Base-by-base conservation (phyloP, 2,888 invertebrate species). In the Idaea dimidiata region DNA sequence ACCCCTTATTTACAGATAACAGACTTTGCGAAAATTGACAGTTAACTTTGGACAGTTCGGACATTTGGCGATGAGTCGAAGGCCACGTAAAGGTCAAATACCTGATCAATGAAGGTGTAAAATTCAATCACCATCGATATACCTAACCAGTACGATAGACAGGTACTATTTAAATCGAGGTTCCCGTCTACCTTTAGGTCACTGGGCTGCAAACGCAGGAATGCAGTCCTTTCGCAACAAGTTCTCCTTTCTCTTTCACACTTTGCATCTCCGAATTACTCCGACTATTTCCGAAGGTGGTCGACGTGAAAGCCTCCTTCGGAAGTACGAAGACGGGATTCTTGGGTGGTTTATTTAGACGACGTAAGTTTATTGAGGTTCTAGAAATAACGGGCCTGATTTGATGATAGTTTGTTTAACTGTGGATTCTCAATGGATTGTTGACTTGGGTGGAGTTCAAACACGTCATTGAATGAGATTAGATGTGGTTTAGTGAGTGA, bases 201-300 rank as follows among this genome's bases (percentile, higher is more conserved):
- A 92, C 83, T 91, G 86, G 91, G 91, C 89, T 89, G 88, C 73
- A 67, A 67, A 67, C 77, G 61, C 58, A 70, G 89, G 91, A 91
- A 91, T 91, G 91, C 82, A 83, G 79, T 78, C 80, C 83, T 88
- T 90, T 91, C 83, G 91, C 90, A 89, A 90, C 89, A 89, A 89
- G 89, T 91, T 89, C 84, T 78, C 67, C 73, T 72, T 61, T 84
- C 87, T 74, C 85, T 71, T 73, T 86, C 83, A 62, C 76, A 56
- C 56, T 6, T 77, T 81, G 55, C 70, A 71, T 72, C 72, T 58
- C 71, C 77, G 78, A 78, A 64, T 60, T 17, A 33, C 32, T 60
- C 70, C 84, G 83, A 81, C 74, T 61, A 56, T 65, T 59, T 43
- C 65, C 81, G 81, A 78, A 71, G 62, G 64, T 59, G 62, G 59